These are phyloP conservation scores for Percopsis omiscomaycus DNA, from an alignment of 2,797 vertebrate species.

Conservation along the genomic window DNA sequence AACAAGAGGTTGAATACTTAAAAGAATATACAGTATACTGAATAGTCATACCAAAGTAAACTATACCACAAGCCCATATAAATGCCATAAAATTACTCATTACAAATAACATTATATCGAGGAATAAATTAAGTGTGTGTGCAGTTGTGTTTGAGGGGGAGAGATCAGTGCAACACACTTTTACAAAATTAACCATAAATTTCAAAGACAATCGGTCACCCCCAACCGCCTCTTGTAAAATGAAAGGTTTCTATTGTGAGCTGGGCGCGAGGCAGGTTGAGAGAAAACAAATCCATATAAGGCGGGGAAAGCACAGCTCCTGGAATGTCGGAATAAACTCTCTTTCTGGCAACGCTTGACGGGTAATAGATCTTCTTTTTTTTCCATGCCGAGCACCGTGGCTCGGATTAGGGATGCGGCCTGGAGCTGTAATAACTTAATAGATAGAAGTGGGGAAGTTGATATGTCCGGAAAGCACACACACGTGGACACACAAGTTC, in stretches of 20 bases:
- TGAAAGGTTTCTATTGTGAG: slow-evolving; percentile 50
- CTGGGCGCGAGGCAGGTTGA: slow-evolving; percentile 41
- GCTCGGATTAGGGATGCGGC: slow-evolving; percentile 21
- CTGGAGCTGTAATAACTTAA: slow-evolving; percentile 41
- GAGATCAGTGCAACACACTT: too few species aligned
- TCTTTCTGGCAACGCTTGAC: slow-evolving; percentile 55
- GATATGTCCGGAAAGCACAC: slow-evolving; percentile 22
- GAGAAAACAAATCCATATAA: slow-evolving; percentile 71
- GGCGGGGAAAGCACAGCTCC: slow-evolving; percentile 41
- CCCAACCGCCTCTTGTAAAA: slow-evolving; percentile 51
- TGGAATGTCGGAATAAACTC: slow-evolving; percentile 70
- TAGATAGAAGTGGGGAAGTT: slow-evolving; percentile 40
- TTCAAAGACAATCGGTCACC: too few species aligned
- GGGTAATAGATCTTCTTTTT: slow-evolving; percentile 56
- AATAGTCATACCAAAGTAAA: too few species aligned
- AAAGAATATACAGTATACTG: too few species aligned
- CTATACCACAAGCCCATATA: too few species aligned
- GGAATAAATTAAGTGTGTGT: too few species aligned
- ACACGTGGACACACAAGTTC: not conserved
- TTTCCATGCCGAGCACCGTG: slow-evolving; percentile 28
- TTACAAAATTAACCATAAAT: too few species aligned
- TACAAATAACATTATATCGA: too few species aligned
- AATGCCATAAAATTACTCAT: too few species aligned
- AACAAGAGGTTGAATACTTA: too few species aligned
- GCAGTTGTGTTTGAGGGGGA: too few species aligned